phyloP scores from a whole-genome alignment of 2,888 invertebrate species.

The Hedya salicella region DNA sequence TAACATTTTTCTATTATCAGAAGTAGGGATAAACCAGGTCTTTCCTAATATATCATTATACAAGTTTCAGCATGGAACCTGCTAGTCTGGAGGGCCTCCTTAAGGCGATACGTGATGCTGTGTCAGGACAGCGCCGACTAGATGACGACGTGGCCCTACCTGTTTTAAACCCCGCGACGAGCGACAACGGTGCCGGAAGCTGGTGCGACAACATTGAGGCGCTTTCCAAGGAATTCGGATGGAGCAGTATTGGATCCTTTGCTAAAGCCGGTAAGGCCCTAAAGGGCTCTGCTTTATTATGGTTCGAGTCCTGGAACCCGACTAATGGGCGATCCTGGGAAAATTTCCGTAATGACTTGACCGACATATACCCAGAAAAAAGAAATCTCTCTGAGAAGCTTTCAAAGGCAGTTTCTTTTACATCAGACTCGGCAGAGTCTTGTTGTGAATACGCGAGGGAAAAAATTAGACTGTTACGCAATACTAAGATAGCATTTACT shows the following conservation, averaged over 20 bases:
- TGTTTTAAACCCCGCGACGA: not conserved
- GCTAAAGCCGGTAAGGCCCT: no score
- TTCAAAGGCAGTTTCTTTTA: slow-evolving; percentile 43
- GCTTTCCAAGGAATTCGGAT: slow-evolving; percentile 6
- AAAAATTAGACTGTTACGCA: slow-evolving; percentile 45
- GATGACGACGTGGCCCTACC: slow-evolving; percentile 7
- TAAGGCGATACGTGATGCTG: slow-evolving; percentile 1
- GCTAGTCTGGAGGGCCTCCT: not conserved
- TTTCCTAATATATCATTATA: not conserved
- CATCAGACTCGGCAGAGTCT: slow-evolving; percentile 45
- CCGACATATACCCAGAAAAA: slow-evolving; percentile 39
- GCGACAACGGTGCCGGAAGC: not conserved
- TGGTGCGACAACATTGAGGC: slow-evolving; percentile 13
- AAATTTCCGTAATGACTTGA: slow-evolving; percentile 42
- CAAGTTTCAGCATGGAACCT: not conserved
- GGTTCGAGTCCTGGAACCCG: slow-evolving; percentile 15
- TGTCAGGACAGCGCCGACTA: not conserved
- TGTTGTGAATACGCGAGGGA: slow-evolving; percentile 50
- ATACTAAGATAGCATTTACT: no score
- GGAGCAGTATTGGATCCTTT: not conserved
- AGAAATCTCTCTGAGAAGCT: slow-evolving; percentile 46
- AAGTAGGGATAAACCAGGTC: no score
- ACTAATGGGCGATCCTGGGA: slow-evolving; percentile 41
- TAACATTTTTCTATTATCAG: not conserved
- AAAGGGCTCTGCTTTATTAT: slow-evolving; percentile 2